Conservation (phyloP, 30 jellyfish, hydroid and myxozoan species). For the Cassiopea xamachana region DNA sequence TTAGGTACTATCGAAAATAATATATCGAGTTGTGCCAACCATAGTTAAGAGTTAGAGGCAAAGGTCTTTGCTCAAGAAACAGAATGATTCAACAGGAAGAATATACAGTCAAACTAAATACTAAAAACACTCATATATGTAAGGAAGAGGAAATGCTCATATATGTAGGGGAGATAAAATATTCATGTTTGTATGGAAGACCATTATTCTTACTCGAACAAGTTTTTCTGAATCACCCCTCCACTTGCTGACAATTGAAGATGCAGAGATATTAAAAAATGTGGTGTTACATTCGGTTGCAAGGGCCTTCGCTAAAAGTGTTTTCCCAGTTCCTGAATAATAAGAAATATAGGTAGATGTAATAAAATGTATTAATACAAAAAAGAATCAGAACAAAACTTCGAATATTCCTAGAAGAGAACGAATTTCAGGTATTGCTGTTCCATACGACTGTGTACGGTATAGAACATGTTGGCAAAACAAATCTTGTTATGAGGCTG, state of each 20-base stretch:
- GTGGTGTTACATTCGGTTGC: conserved; percentile 98
- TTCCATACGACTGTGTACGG: too few relatives aligned
- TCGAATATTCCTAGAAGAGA: not conserved
- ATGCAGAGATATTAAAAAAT: conserved; percentile 93
- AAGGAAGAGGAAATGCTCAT: too few relatives aligned
- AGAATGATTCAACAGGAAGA: too few relatives aligned
- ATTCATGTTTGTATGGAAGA: not conserved
- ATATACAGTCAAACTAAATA: too few relatives aligned
- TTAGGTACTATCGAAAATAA: too few relatives aligned
- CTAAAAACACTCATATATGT: too few relatives aligned
- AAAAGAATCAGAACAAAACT: not conserved
- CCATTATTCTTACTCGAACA: conserved; percentile 74
- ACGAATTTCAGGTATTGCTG: not conserved
- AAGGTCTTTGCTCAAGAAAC: too few relatives aligned
- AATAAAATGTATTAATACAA: not conserved
- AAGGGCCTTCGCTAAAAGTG: conserved; percentile 95
- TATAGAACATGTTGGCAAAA: too few relatives aligned
- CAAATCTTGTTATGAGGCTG: not conserved
- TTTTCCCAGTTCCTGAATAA: conserved; percentile 91
- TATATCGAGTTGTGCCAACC: too few relatives aligned
- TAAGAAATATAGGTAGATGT: too few relatives aligned
- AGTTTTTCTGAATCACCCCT: conserved; percentile 97
- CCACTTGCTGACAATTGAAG: conserved; percentile 98
- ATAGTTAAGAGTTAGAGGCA: too few relatives aligned
- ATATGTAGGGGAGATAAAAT: too few relatives aligned